Evolutionary conservation across 2,888 invertebrate species (phyloP).

Genomic region (Empis stercorea): DNA sequence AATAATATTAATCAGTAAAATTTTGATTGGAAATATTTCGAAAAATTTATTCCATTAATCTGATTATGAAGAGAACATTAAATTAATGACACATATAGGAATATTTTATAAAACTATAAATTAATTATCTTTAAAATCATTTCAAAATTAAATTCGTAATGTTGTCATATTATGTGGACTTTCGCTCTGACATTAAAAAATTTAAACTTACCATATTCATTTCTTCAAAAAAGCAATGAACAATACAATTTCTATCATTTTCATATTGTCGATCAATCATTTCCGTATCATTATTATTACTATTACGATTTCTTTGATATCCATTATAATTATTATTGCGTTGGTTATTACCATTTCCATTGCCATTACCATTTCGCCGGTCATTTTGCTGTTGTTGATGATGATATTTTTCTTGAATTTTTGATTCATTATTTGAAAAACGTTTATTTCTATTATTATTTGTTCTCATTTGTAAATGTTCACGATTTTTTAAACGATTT

Average conservation of each 20-base stretch:
- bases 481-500: not conserved
- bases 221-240: constrained; percentile 58
- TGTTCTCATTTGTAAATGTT: not conserved
- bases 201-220: constrained; percentile 46
- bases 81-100: no score
- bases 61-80: no score
- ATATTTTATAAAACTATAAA: no score
- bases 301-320: not conserved
- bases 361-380: not conserved
- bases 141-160: no score
- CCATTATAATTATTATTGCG: not conserved
- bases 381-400: constrained; percentile 2
- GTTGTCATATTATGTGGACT: no score
- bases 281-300: not conserved
- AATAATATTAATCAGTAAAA: no score
- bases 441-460: no score
- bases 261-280: constrained; percentile 3
- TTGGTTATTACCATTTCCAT: constrained; percentile 2
- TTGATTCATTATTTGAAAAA: not conserved
- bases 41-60: no score
- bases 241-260: constrained; percentile 39
- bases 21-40: no score
- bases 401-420: constrained; percentile 6
- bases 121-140: no score
- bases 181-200: no score